These are phyloP conservation scores for Adela reaumurella DNA, from an alignment of 2,888 invertebrate genomes.

Conservation along the genomic window DNA sequence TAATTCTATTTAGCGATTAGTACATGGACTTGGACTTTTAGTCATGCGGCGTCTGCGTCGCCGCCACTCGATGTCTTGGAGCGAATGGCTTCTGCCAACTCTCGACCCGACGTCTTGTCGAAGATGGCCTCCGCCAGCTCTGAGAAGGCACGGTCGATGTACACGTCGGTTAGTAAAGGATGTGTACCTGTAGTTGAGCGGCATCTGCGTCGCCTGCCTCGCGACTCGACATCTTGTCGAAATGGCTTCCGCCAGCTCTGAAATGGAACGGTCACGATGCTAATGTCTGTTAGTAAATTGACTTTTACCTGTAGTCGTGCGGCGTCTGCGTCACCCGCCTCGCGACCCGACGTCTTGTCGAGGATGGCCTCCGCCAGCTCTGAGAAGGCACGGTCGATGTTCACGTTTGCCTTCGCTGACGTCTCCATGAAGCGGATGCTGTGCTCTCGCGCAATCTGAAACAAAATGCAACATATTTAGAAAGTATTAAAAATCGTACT, in stretches of 20 bases:
- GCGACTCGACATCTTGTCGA: slow-evolving; percentile 83
- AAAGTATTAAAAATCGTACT: neutral
- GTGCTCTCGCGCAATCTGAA: slow-evolving; percentile 91
- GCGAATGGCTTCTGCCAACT: too few relatives aligned
- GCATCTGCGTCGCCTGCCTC: slow-evolving; percentile 65
- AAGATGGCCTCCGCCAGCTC: slow-evolving; percentile 93
- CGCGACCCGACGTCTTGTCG: slow-evolving; percentile 82
- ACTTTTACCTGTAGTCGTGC: slow-evolving; percentile 41
- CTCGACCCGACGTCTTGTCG: slow-evolving; percentile 82
- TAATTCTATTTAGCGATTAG: too few relatives aligned
- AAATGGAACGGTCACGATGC: slow-evolving; percentile 95
- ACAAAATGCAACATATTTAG: too few relatives aligned
- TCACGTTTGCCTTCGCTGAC: slow-evolving; percentile 94
- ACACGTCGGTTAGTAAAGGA: too few relatives aligned
- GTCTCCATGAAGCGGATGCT: slow-evolving; percentile 97
- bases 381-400: slow-evolving; percentile 93
- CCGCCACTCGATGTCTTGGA: too few relatives aligned
- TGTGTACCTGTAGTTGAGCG: slow-evolving; percentile 39
- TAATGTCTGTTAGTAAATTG: too few relatives aligned
- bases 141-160: slow-evolving; percentile 93
- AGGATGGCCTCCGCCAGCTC: slow-evolving; percentile 93
- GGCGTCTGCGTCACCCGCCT: slow-evolving; percentile 66
- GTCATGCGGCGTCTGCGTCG: slow-evolving; percentile 57
- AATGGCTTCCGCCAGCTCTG: slow-evolving; percentile 91
- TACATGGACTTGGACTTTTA: too few relatives aligned